Conservation (phyloP, 2,113 vertebrate genomes). For the Penelope pileata region DNA sequence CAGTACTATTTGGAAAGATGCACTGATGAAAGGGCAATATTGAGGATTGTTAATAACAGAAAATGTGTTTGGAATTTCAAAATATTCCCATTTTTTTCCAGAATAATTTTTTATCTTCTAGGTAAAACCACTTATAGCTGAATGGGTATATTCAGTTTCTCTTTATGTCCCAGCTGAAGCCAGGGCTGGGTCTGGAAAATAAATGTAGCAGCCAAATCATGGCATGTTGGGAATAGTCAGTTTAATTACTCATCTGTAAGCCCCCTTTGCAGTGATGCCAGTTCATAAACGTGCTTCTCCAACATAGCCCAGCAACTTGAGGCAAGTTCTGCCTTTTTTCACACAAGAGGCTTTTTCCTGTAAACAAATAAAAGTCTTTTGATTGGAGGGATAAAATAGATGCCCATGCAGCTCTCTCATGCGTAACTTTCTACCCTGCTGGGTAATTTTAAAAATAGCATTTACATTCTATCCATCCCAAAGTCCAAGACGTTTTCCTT, state of each 20-base stretch:
- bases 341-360: constrained; percentile 23
- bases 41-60: neutral
- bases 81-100: neutral
- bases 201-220: neutral
- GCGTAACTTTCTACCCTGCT: constrained; percentile 44
- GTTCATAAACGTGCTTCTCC: neutral
- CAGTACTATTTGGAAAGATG: neutral
- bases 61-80: neutral
- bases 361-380: constrained; percentile 9
- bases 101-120: neutral
- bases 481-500: constrained; percentile 44
- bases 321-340: constrained; percentile 27
- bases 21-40: neutral
- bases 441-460: constrained; percentile 60
- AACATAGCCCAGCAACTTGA: neutral
- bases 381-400: constrained; percentile 35
- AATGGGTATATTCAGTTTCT: neutral
- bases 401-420: neutral
- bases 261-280: neutral
- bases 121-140: neutral
- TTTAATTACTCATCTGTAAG: neutral
- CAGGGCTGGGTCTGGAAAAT: neutral
- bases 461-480: constrained; percentile 64
- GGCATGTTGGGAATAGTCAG: neutral
- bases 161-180: neutral